These are phyloP conservation scores for Rutilus rutilus DNA, from an alignment of 2,113 vertebrate genomes.

Conservation along the genomic window DNA sequence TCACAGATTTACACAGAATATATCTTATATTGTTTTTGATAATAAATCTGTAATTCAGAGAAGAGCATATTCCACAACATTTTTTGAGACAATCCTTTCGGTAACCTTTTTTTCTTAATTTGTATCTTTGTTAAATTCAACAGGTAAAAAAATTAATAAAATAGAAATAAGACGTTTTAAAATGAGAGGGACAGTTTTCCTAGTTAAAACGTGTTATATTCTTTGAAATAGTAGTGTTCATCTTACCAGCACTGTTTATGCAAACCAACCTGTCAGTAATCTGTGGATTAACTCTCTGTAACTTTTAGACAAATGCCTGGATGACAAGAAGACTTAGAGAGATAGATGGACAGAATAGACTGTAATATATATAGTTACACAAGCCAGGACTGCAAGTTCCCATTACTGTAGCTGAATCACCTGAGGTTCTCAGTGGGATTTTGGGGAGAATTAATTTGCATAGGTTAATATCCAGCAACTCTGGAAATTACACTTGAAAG, in stretches of 20 bases:
- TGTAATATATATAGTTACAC: constrained; percentile 38
- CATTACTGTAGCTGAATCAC: constrained; percentile 65
- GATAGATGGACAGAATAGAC: neutral
- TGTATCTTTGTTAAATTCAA: neutral
- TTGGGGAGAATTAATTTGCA: constrained; percentile 84
- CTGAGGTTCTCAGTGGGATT: constrained; percentile 69
- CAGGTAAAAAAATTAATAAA: neutral
- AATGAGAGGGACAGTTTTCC: neutral
- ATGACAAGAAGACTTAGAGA: neutral
- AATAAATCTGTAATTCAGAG: too few species aligned
- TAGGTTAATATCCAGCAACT: constrained; percentile 96
- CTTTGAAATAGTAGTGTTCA: neutral
- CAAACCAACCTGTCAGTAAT: neutral
- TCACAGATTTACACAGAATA: neutral
- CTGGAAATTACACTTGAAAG: constrained; percentile 94
- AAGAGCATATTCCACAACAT: too few species aligned
- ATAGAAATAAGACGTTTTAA: neutral
- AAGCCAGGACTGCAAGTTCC: constrained; percentile 43
- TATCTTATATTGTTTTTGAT: too few species aligned
- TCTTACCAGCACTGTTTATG: neutral
- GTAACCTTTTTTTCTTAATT: neutral
- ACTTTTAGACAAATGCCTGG: neutral
- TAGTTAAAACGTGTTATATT: neutral
- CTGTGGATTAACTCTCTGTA: neutral
- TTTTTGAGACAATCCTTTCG: too few species aligned